These are phyloP conservation scores for Apamea monoglypha DNA, from an alignment of 2,888 invertebrate species.

Conservation along the genomic window DNA sequence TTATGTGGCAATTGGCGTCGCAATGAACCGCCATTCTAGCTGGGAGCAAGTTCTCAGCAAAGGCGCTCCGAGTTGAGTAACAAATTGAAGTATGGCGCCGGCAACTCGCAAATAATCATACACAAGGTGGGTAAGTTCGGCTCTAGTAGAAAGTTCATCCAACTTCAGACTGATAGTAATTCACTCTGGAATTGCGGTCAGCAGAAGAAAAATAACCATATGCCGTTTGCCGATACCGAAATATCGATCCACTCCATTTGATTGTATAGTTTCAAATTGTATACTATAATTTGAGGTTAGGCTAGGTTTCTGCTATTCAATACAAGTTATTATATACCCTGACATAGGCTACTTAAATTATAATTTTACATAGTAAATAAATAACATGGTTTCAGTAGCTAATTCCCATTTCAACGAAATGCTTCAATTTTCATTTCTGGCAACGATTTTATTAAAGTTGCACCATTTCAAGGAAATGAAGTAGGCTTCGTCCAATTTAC, in stretches of 20 bases:
- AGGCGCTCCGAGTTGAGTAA: constrained; percentile 82
- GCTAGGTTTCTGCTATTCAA: neutral
- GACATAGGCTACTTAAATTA: neutral
- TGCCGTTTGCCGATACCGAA: constrained; percentile 38
- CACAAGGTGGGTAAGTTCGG: constrained; percentile 81
- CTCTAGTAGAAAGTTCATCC: constrained; percentile 76
- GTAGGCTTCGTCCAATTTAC: constrained; percentile 19
- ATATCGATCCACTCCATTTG: constrained; percentile 41
- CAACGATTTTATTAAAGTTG: constrained; percentile 37
- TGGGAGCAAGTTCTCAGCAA: constrained; percentile 81
- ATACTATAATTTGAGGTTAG: neutral
- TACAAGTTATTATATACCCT: neutral
- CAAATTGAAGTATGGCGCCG: constrained; percentile 83
- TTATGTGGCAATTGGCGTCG: constrained; percentile 87
- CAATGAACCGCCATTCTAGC: constrained; percentile 81
- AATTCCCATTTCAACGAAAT: constrained; percentile 19
- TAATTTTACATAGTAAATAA: neutral
- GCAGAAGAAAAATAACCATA: constrained; percentile 71
- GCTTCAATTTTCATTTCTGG: constrained; percentile 20
- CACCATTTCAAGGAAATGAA: constrained; percentile 45
- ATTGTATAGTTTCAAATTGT: constrained; percentile 25
- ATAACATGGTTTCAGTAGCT: neutral
- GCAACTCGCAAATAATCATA: constrained; percentile 87
- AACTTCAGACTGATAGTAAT: constrained; percentile 80
- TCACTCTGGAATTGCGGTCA: constrained; percentile 80